Conservation (phyloP, 2,888 invertebrate genomes). For the Cryptocephalus primarius region DNA sequence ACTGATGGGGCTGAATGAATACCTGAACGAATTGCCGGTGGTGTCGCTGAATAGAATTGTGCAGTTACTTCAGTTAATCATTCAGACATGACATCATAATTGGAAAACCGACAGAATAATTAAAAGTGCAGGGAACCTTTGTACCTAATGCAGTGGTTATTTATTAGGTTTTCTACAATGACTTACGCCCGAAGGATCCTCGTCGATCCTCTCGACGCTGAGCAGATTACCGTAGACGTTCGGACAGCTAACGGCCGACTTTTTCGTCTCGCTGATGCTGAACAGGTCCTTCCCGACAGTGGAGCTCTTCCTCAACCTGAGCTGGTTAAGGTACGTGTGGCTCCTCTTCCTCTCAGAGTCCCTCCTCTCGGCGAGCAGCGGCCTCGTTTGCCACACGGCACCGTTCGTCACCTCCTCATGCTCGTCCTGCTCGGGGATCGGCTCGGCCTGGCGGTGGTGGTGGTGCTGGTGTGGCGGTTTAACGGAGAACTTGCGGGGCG, state of each 20-base stretch:
- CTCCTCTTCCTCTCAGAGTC: conserved; percentile 55
- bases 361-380: conserved; percentile 68
- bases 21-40: no score
- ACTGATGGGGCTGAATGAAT: no score
- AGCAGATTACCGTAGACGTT: conserved; percentile 57
- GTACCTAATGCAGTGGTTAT: no score
- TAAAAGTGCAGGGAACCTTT: no score
- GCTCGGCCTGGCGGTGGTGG: conserved; percentile 16
- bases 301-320: conserved; percentile 65
- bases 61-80: no score
- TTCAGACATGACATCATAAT: no score
- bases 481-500: no score
- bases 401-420: conserved; percentile 47
- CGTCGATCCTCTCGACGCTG: background rate
- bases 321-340: conserved; percentile 60
- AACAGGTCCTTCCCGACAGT: conserved; percentile 69
- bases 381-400: conserved; percentile 58
- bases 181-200: background rate
- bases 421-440: conserved; percentile 2
- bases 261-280: conserved; percentile 66
- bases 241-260: conserved; percentile 82
- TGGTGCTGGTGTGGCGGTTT: no score
- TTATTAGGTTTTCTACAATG: no score
- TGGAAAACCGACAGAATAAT: no score
- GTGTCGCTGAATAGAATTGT: no score